Conservation (phyloP, 2,888 invertebrate genomes). For the Rutpela maculata region DNA sequence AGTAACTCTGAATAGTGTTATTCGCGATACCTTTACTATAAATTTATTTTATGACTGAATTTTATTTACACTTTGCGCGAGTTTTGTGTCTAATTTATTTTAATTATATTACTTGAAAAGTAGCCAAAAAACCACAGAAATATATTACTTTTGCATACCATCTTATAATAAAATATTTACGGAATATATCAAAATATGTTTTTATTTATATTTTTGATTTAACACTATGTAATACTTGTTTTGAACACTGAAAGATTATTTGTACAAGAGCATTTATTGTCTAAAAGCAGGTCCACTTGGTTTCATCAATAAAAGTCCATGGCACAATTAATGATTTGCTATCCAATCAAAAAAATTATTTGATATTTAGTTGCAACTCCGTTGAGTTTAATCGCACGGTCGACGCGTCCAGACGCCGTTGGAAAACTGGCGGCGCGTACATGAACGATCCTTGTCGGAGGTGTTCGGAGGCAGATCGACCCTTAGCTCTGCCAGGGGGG, state of each 20-base stretch:
- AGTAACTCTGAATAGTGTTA: slow-evolving; percentile 2
- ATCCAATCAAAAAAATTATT: slow-evolving; percentile 22
- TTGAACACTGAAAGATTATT: slow-evolving; percentile 17
- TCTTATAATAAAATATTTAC: slow-evolving; percentile 20
- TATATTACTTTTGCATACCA: neutral
- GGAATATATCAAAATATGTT: slow-evolving; percentile 30
- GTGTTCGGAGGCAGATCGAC: slow-evolving; percentile 56
- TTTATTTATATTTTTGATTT: slow-evolving; percentile 26
- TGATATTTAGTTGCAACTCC: slow-evolving; percentile 20
- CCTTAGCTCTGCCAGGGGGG: slow-evolving; percentile 59
- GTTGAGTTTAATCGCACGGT: slow-evolving; percentile 44
- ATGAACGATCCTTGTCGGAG: slow-evolving; percentile 54
- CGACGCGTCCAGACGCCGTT: slow-evolving; percentile 57
- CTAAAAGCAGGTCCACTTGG: slow-evolving; percentile 23
- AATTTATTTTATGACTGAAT: slow-evolving; percentile 8
- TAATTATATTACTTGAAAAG: slow-evolving; percentile 33
- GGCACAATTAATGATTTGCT: slow-evolving; percentile 21
- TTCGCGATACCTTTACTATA: slow-evolving; percentile 2
- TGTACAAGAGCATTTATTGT: slow-evolving; percentile 17
- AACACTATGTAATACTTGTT: slow-evolving; percentile 21
- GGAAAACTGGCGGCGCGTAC: slow-evolving; percentile 54
- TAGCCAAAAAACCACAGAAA: slow-evolving; percentile 34
- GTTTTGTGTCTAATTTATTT: slow-evolving; percentile 24
- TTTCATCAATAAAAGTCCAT: slow-evolving; percentile 24
- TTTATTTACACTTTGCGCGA: slow-evolving; percentile 7